Evolutionary conservation across 2,113 vertebrate species (phyloP), one percentile per base, ranked within the genome.

Genomic region (Sterna hirundo): DNA sequence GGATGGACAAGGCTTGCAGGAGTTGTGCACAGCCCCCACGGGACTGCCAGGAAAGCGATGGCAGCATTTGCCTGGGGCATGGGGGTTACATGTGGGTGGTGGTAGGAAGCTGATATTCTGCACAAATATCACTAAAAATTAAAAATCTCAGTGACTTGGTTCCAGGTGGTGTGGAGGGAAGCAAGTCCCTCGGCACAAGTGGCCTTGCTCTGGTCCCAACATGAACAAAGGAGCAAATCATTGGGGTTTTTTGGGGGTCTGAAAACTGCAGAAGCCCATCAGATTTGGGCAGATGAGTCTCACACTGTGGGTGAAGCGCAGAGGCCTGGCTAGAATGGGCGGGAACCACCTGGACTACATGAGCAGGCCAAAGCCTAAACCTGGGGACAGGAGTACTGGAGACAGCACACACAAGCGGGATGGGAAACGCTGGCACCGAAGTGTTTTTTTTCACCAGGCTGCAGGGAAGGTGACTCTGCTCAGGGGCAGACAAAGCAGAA

Each of bases 151-250:
- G 52, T 0, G 10, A 5, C 36, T 30, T 34, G 9, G 47, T 4
- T 55, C 52, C n/a, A 11, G 75, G 34, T 18, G 44, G 34, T 0
- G 3, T 2, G 5, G 13, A 74, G 70, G 76, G 40, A 88, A 72
- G 17, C 0, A 0, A 8, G 22, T 29, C 44, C 80, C 52, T 7
- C 38, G 0, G 6, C 10, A 10, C 10, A 9, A 38, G n/a, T 1
- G 12, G 40, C 79, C 93, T 88, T 5, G 0, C 57, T 71, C n/a
- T 12, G 10, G 42, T 29, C 29, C 62, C 68, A 57, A 58, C 11
- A 22, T 5, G n/a, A 82, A 82, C 46, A 60, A 90, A 19, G 13
- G 36, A 88, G 71, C 2, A 40, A 90, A 90, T 7, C 1, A 1
- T 4, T 30, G 76, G 44, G 3, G 17, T 61, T 34, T 75, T 79